phyloP scores from a whole-genome alignment of 35 echinoderm and acorn worm species.

The Heliocidaris erythrogramma region DNA sequence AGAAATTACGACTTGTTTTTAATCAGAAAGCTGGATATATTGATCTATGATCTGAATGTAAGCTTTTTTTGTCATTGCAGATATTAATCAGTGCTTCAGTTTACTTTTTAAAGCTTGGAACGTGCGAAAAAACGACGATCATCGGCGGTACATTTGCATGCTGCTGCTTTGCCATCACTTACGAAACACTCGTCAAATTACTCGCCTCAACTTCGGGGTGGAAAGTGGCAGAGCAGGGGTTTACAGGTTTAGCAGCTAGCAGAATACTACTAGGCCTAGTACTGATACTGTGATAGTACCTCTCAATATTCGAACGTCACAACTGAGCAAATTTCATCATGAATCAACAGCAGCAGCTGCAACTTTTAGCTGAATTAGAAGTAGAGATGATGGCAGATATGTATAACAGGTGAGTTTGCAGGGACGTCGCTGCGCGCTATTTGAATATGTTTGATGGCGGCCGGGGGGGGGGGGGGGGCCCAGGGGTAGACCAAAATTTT shows the following conservation, averaged over 20 bases:
- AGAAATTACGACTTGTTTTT: not conserved
- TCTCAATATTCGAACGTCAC: too few species aligned
- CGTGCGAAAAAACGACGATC: not conserved
- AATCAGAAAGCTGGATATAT: not conserved
- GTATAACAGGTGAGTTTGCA: conserved; percentile 84
- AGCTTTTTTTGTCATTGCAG: not conserved
- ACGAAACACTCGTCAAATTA: not conserved
- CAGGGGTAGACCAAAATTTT: too few species aligned
- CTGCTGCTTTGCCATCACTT: not conserved
- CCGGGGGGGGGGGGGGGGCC: too few species aligned
- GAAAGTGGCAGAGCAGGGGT: not conserved
- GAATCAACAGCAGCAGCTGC: conserved; percentile 87
- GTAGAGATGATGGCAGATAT: conserved; percentile 99
- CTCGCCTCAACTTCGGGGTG: not conserved
- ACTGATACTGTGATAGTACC: too few species aligned
- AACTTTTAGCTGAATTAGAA: conserved; percentile 91
- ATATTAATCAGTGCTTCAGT: not conserved
- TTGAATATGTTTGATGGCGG: too few species aligned
- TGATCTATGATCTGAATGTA: not conserved
- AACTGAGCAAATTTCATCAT: not conserved
- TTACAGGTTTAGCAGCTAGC: not conserved
- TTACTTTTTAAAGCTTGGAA: not conserved
- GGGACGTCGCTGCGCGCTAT: too few species aligned
- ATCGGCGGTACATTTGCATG: not conserved
- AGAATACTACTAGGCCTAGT: too few species aligned